These are phyloP conservation scores for Arrhamphus sclerolepis DNA, from an alignment of 2,797 vertebrate species.

Conservation along the genomic window DNA sequence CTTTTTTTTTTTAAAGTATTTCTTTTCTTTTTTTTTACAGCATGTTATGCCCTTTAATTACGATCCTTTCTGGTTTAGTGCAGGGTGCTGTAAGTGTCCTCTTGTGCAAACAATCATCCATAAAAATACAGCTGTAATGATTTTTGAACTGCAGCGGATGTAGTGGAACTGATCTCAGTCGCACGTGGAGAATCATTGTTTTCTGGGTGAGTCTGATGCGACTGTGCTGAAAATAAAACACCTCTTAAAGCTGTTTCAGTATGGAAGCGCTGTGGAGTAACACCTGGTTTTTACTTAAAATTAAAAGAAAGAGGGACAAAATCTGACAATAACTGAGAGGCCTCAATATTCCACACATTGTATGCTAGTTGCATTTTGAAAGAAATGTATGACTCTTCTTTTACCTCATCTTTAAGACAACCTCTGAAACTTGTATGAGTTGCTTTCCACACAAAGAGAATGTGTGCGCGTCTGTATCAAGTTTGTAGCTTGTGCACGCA, in stretches of 20 bases:
- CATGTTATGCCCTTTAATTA: no score
- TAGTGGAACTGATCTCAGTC: slow-evolving; percentile 8
- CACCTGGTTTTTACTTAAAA: not conserved
- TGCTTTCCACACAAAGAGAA: no score
- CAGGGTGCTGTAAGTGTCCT: no score
- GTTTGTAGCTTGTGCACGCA: slow-evolving; percentile 1
- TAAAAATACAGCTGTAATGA: no score
- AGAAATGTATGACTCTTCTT: not conserved
- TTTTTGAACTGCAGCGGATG: slow-evolving; percentile 5
- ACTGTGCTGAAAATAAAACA: slow-evolving; percentile 15
- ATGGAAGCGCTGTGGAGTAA: not conserved
- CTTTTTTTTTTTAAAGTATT: no score
- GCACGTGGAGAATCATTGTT: slow-evolving; percentile 6
- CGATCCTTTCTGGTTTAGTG: no score
- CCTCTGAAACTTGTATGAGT: no score
- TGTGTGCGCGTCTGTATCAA: no score
- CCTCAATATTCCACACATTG: not conserved
- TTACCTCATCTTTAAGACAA: slow-evolving; percentile 1
- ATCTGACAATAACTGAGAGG: slow-evolving; percentile 2
- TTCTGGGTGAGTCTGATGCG: not conserved
- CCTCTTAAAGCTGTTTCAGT: slow-evolving; percentile 3
- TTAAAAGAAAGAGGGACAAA: not conserved
- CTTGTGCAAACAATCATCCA: no score
- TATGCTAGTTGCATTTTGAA: not conserved
- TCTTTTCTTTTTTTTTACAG: no score